These are phyloP conservation scores for Siphamia tubifer DNA, from an alignment of 2,113 vertebrate species.

Conservation along the genomic window DNA sequence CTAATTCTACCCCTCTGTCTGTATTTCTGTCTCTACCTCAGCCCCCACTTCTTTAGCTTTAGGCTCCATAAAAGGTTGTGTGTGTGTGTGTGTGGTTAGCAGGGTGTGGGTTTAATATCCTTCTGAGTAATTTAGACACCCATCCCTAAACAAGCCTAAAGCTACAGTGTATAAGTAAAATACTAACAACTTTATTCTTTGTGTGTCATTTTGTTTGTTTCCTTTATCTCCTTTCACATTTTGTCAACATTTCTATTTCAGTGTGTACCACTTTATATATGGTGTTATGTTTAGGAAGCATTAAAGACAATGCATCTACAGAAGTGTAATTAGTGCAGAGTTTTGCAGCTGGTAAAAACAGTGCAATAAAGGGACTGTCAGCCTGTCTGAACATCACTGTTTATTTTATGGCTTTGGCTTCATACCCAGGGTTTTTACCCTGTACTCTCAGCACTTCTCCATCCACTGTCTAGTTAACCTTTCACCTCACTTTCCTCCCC, in stretches of 20 bases:
- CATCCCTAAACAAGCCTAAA: conserved; percentile 27
- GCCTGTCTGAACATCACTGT: conserved; percentile 14
- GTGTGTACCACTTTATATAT: no score
- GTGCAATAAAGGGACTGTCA: not conserved
- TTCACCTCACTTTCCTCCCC: conserved; percentile 1
- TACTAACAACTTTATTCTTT: no score
- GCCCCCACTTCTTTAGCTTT: not conserved
- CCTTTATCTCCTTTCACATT: no score
- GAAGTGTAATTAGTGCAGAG: no score
- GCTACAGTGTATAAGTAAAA: not conserved
- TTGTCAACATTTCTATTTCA: no score
- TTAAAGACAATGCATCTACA: no score
- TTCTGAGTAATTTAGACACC: conserved; percentile 12
- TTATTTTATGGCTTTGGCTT: conserved; percentile 4
- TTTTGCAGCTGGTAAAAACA: conserved; percentile 34
- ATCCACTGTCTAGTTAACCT: conserved; percentile 5
- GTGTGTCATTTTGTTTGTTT: no score
- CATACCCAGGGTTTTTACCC: conserved; percentile 1
- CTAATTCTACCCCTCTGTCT: conserved; percentile 52
- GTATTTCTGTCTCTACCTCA: conserved; percentile 8
- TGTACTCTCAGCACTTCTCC: not conserved
- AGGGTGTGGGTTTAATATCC: conserved; percentile 44
- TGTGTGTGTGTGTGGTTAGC: conserved; percentile 45
- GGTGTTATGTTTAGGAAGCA: no score
- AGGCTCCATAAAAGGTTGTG: conserved; percentile 24